A percentile compares a stretch with the other conserved stretches of the same genome.
Evolutionary conservation across 30 jellyfish, hydroid and myxozoan genomes (phyloP).

Genomic region (Cassiopea andromeda): DNA sequence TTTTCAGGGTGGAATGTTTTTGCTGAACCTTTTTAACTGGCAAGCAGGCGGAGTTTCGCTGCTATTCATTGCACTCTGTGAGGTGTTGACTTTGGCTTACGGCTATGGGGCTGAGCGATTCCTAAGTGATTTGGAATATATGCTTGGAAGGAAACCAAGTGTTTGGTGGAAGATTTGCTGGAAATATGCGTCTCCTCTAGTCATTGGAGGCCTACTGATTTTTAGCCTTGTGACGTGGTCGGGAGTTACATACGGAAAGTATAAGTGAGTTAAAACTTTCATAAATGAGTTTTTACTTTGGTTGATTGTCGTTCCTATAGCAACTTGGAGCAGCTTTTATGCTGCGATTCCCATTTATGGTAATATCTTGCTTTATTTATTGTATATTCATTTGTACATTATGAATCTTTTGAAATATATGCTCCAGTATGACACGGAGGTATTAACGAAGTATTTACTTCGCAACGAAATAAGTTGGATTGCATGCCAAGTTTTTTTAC

Average conservation of each 20-base stretch:
- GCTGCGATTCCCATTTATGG: too few species aligned
- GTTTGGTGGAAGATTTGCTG: constrained; percentile 96
- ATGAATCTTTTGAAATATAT: too few species aligned
- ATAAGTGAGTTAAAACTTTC: constrained; percentile 19
- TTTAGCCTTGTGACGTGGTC: constrained; percentile 85
- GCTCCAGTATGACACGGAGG: too few species aligned
- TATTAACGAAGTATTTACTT: too few species aligned
- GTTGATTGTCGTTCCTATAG: too few species aligned
- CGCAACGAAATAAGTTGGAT: too few species aligned
- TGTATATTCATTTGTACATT: too few species aligned
- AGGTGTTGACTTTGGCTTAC: constrained; percentile 83
- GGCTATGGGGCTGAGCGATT: constrained; percentile 95
- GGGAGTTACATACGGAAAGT: constrained; percentile 79
- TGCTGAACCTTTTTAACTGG: constrained; percentile 85
- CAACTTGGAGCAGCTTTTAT: too few species aligned
- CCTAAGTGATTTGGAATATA: constrained; percentile 69
- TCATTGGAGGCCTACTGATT: constrained; percentile 69
- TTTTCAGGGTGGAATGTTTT: constrained; percentile 96
- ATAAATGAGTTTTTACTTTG: not conserved
- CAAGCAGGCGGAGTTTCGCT: constrained; percentile 98
- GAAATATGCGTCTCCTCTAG: constrained; percentile 86
- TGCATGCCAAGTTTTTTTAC: too few species aligned
- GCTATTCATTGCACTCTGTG: constrained; percentile 88
- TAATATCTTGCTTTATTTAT: too few species aligned
- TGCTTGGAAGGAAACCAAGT: constrained; percentile 84